These are phyloP conservation scores for Melanogrammus aeglefinus DNA, from an alignment of 2,797 vertebrate species.

Conservation along the genomic window DNA sequence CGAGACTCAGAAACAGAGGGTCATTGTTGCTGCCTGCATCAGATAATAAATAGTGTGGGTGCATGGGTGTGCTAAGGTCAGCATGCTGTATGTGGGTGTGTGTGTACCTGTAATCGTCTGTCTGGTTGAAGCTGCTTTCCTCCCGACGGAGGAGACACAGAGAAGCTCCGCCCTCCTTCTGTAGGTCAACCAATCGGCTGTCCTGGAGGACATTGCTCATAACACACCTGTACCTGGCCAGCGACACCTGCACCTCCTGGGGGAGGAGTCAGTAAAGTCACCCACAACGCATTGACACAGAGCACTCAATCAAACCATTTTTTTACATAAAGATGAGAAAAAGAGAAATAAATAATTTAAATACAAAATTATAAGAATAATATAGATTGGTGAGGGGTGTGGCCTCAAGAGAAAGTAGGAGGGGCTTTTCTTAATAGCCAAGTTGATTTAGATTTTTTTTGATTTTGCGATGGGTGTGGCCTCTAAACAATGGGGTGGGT, in stretches of 20 bases:
- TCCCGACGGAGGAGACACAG: slow-evolving; percentile 83
- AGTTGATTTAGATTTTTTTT: no score
- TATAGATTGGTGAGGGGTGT: no score
- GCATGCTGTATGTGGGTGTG: neutral
- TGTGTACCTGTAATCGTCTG: slow-evolving; percentile 78
- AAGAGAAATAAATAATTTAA: no score
- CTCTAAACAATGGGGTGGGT: no score
- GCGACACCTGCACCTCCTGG: slow-evolving; percentile 79
- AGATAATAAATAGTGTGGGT: neutral
- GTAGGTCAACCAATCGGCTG: slow-evolving; percentile 76
- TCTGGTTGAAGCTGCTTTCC: slow-evolving; percentile 67
- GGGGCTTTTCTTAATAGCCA: no score
- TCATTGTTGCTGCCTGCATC: neutral
- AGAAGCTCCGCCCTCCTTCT: slow-evolving; percentile 82
- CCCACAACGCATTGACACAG: neutral
- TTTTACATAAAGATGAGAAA: no score
- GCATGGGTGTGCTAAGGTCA: neutral
- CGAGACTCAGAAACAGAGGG: neutral
- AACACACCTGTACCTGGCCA: slow-evolving; percentile 69
- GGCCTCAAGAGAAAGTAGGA: no score
- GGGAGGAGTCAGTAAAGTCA: neutral
- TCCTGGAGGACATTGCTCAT: slow-evolving; percentile 85
- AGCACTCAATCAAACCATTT: no score
- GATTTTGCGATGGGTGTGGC: no score
- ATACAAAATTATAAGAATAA: no score